A percentile compares a stretch with the other conserved stretches of the same genome.
phyloP scores from a whole-genome alignment of 2,797 vertebrate genomes.

The Furcifer pardalis region DNA sequence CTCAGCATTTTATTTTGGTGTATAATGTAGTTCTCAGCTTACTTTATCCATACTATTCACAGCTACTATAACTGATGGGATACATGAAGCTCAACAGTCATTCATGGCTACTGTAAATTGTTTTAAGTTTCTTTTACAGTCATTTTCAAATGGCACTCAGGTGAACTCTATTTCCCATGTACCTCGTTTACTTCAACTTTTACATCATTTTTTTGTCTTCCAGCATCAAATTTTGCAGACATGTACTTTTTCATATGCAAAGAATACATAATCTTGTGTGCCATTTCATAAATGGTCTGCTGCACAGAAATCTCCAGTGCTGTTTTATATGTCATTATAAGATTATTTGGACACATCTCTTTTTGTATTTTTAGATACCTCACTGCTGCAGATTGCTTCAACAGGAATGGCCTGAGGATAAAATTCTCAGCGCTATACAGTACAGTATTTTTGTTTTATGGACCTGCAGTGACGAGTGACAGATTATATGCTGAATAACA shows the following conservation, averaged over 20 bases:
- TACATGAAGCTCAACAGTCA: not conserved
- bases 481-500: not conserved
- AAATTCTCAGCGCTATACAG: not conserved
- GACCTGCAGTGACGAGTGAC: not conserved
- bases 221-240: not conserved
- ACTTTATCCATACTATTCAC: not conserved
- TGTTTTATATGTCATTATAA: too few relatives aligned
- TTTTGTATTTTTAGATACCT: not conserved
- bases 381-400: not conserved
- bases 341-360: too few relatives aligned
- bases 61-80: constrained; percentile 3
- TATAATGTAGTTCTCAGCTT: not conserved
- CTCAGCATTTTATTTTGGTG: not conserved
- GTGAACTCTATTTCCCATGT: not conserved
- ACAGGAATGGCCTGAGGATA: not conserved
- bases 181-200: constrained; percentile 7
- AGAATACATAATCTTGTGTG: not conserved
- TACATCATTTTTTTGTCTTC: not conserved
- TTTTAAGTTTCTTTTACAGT: not conserved
- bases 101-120: not conserved
- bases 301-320: too few relatives aligned
- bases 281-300: not conserved
- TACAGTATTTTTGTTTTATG: not conserved
- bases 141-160: constrained; percentile 1
- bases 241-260: not conserved